phyloP scores from a whole-genome alignment of 1,140 invertebrate genomes.

The Listronotus bonariensis region DNA sequence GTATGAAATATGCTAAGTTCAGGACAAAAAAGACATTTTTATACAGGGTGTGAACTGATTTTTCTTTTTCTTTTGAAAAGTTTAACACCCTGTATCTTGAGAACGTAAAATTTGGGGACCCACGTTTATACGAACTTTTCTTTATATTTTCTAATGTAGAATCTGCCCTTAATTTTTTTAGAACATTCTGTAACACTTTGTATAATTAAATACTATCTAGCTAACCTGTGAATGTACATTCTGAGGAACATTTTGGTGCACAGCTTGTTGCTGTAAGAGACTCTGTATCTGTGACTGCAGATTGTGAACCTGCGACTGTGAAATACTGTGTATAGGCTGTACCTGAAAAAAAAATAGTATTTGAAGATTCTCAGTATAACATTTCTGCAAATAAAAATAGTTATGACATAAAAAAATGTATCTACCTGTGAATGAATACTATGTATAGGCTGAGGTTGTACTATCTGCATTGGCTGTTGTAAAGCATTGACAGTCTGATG shows the following conservation, averaged over 20 bases:
- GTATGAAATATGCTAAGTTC: too few relatives aligned
- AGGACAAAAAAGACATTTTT: too few relatives aligned
- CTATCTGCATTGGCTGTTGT: constrained; percentile 53
- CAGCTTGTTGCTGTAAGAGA: constrained; percentile 48
- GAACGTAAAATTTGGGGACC: too few relatives aligned
- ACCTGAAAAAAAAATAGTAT: background rate
- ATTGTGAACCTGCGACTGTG: constrained; percentile 45
- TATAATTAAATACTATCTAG: too few relatives aligned
- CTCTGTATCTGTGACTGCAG: constrained; percentile 53
- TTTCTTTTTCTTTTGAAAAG: too few relatives aligned
- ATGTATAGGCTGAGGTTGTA: constrained; percentile 50
- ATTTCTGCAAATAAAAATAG: background rate
- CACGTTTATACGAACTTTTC: too few relatives aligned
- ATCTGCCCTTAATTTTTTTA: too few relatives aligned
- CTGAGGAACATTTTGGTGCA: constrained; percentile 39
- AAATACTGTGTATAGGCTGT: constrained; percentile 34
- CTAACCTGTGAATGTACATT: constrained; percentile 40
- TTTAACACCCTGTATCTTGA: too few relatives aligned
- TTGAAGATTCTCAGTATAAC: background rate
- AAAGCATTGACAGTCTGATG: constrained; percentile 51
- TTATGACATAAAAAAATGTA: background rate
- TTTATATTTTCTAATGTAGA: too few relatives aligned
- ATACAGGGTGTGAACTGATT: too few relatives aligned
- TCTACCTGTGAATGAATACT: constrained; percentile 44
- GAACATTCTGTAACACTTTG: too few relatives aligned